Conservation (phyloP, 2,797 vertebrate species). For the Gouania willdenowi region DNA sequence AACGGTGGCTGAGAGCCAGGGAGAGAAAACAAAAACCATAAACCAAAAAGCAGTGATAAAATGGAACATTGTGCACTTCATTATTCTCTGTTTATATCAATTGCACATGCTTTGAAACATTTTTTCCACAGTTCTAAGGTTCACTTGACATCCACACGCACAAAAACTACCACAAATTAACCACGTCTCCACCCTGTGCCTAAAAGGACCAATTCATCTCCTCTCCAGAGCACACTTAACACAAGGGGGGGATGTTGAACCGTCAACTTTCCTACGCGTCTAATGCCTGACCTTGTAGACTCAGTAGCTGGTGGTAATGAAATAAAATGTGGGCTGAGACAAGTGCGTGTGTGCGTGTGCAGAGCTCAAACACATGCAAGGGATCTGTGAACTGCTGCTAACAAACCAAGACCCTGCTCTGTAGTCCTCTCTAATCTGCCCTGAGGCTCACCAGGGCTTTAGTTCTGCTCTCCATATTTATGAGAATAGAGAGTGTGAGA, state of each 20-base stretch:
- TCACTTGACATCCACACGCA: slow-evolving; percentile 8
- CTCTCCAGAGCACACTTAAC: slow-evolving; percentile 8
- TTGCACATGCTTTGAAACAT: slow-evolving; percentile 47
- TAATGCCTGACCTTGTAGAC: slow-evolving; percentile 3
- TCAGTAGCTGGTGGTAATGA: slow-evolving; percentile 36
- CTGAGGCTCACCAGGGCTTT: slow-evolving; percentile 62
- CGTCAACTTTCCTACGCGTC: slow-evolving; percentile 5
- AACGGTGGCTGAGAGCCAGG: slow-evolving; percentile 49
- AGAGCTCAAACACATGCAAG: slow-evolving; percentile 55
- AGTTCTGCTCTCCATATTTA: slow-evolving; percentile 65
- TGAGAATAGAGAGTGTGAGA: slow-evolving; percentile 52
- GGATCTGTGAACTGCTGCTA: slow-evolving; percentile 55
- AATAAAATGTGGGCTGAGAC: slow-evolving; percentile 43
- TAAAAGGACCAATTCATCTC: too few species aligned
- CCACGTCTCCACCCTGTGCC: slow-evolving; percentile 7
- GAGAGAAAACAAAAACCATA: slow-evolving; percentile 52
- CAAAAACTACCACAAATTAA: slow-evolving; percentile 22
- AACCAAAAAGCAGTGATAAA: slow-evolving; percentile 56
- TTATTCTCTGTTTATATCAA: slow-evolving; percentile 63
- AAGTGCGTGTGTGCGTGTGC: slow-evolving; percentile 49
- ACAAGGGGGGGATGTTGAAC: slow-evolving; percentile 53
- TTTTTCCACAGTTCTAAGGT: slow-evolving; percentile 39
- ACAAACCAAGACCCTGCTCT: slow-evolving; percentile 59
- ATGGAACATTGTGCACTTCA: slow-evolving; percentile 62
- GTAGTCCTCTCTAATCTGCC: slow-evolving; percentile 71